Conservation (phyloP, 1,140 invertebrate species). For the Heliconius himera region DNA sequence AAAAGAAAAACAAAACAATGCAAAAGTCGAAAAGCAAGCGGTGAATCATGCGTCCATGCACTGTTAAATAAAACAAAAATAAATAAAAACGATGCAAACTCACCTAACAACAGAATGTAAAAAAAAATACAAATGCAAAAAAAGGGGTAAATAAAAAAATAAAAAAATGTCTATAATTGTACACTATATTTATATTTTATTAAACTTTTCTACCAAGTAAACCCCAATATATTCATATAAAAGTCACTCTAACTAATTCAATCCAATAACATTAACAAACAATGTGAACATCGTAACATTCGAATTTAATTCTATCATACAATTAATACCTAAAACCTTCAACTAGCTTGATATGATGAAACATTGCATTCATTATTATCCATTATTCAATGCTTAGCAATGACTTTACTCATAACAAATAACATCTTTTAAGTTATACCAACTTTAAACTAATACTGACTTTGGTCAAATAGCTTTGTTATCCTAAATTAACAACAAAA, state of each 20-base stretch:
- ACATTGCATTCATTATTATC: conserved; percentile 56
- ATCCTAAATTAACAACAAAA: conserved; percentile 80
- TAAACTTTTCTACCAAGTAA: conserved; percentile 80
- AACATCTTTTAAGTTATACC: conserved; percentile 58
- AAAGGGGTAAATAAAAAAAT: conserved; percentile 51
- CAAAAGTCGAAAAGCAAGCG: conserved; percentile 58
- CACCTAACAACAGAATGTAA: conserved; percentile 38
- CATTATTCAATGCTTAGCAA: conserved; percentile 60
- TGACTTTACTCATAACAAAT: conserved; percentile 68
- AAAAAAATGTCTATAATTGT: conserved; percentile 56
- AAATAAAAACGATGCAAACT: conserved; percentile 36
- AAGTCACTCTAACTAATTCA: conserved; percentile 78
- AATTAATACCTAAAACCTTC: conserved; percentile 61
- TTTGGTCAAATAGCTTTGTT: conserved; percentile 82
- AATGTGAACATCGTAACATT: conserved; percentile 70
- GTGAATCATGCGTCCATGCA: conserved; percentile 68
- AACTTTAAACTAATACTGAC: conserved; percentile 79
- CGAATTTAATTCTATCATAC: conserved; percentile 62
- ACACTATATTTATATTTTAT: conserved; percentile 77
- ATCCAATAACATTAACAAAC: conserved; percentile 80
- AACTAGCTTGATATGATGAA: conserved; percentile 71
- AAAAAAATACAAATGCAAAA: conserved; percentile 37
- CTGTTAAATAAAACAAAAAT: conserved; percentile 37
- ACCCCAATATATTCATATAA: conserved; percentile 81
- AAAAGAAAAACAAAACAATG: conserved; percentile 56